A percentile compares a stretch with the other conserved stretches of the same genome.
Conservation (phyloP, 1,140 invertebrate species). For the Tribolium madens region DNA sequence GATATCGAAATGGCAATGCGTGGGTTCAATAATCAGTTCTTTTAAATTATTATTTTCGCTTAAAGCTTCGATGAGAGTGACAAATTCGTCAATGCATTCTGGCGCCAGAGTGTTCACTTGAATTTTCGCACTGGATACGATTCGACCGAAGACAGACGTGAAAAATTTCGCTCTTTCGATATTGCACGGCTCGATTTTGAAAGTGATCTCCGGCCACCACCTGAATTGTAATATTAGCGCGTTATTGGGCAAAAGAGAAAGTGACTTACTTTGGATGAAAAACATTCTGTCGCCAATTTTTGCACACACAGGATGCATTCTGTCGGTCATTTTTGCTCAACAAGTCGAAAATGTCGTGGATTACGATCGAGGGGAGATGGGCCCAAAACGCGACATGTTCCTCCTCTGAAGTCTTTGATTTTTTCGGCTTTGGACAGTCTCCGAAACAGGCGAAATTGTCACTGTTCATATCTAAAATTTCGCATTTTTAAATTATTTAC, state of each 20-base stretch:
- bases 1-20: constrained; percentile 59
- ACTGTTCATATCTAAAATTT: constrained; percentile 51
- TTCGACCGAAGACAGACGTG: constrained; percentile 53
- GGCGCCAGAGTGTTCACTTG: constrained; percentile 58
- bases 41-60: constrained; percentile 60
- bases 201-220: constrained; percentile 59
- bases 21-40: constrained; percentile 61
- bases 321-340: constrained; percentile 59
- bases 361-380: constrained; percentile 60
- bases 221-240: constrained; percentile 50
- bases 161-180: constrained; percentile 55
- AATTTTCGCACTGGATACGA: constrained; percentile 60
- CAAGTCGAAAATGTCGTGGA: constrained; percentile 61
- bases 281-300: constrained; percentile 61
- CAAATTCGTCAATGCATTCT: constrained; percentile 60
- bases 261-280: constrained; percentile 63
- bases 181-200: constrained; percentile 55
- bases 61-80: constrained; percentile 57
- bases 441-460: constrained; percentile 48
- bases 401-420: constrained; percentile 52
- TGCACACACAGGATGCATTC: constrained; percentile 63
- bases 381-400: constrained; percentile 53
- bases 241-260: constrained; percentile 19
- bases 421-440: constrained; percentile 56
- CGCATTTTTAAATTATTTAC: neutral